Evolutionary conservation across 2,888 invertebrate genomes (phyloP).

Genomic region (Frankliniella fusca): DNA sequence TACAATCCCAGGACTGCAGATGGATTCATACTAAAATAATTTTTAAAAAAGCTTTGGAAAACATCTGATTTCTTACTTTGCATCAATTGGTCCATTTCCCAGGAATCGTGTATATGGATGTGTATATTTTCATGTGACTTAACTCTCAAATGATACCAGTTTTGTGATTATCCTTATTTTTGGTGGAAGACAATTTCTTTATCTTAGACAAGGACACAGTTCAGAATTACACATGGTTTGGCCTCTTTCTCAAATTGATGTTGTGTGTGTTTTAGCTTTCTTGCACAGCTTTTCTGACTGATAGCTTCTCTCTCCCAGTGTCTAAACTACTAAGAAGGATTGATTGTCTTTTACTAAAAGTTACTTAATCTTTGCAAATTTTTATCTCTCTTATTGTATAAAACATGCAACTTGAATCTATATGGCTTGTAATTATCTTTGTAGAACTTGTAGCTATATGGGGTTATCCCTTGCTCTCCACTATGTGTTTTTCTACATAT

Average conservation of each 20-base stretch:
- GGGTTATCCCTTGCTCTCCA: conserved; percentile 4
- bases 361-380: conserved; percentile 9
- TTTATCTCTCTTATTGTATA: conserved; percentile 17
- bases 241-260: too few species aligned
- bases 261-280: neutral
- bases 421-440: conserved; percentile 21
- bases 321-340: neutral
- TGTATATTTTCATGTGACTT: conserved; percentile 26
- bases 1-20: too few species aligned
- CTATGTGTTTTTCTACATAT: conserved; percentile 24
- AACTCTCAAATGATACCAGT: neutral
- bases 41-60: neutral
- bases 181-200: conserved; percentile 3
- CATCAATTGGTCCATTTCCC: conserved; percentile 6
- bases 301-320: neutral
- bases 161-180: neutral
- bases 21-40: too few species aligned
- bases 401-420: conserved; percentile 10
- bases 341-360: conserved; percentile 8
- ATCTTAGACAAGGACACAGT: neutral
- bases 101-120: neutral
- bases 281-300: neutral
- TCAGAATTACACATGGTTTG: neutral
- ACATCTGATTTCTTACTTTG: neutral
- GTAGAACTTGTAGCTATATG: conserved; percentile 22